Percentiles rank a stretch among this genome's conserved stretches.
Conservation (phyloP, 1,140 invertebrate genomes). For the Lepidurus apus region DNA sequence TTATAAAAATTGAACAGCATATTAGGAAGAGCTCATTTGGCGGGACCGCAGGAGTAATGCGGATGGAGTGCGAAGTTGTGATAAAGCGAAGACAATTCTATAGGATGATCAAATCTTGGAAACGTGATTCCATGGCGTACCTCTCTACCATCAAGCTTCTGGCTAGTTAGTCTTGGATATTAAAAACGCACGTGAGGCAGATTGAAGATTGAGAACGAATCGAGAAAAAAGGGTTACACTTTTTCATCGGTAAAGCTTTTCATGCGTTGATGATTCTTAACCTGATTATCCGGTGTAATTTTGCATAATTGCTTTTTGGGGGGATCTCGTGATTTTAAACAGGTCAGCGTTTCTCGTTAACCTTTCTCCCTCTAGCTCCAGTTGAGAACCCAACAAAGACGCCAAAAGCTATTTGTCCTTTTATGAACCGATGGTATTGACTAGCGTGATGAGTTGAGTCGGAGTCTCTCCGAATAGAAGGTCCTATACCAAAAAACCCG, state of each 20-base stretch:
- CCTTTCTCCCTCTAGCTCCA: slow-evolving; percentile 17
- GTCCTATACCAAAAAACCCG: not conserved
- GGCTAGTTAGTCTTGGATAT: not conserved
- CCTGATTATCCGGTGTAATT: not conserved
- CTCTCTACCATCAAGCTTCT: not conserved
- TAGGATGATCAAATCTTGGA: not conserved
- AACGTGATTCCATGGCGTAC: not conserved
- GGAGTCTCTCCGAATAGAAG: not conserved
- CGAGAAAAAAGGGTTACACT: not conserved
- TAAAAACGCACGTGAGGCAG: not conserved
- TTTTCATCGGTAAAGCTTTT: not conserved
- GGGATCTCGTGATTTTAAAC: not conserved
- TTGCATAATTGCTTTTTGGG: not conserved
- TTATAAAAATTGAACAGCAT: not conserved
- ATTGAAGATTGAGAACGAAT: not conserved
- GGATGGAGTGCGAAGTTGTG: not conserved
- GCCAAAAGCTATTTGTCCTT: slow-evolving; percentile 21
- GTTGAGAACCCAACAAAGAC: not conserved
- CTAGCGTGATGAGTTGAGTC: slow-evolving; percentile 3
- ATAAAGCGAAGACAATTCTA: not conserved
- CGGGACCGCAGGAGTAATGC: not conserved
- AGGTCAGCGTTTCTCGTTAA: slow-evolving; percentile 18
- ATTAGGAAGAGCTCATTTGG: not conserved
- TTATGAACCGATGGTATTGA: slow-evolving; percentile 10
- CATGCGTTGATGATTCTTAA: not conserved